phyloP scores from a whole-genome alignment of 2,797 vertebrate species.

The Carapus acus region DNA sequence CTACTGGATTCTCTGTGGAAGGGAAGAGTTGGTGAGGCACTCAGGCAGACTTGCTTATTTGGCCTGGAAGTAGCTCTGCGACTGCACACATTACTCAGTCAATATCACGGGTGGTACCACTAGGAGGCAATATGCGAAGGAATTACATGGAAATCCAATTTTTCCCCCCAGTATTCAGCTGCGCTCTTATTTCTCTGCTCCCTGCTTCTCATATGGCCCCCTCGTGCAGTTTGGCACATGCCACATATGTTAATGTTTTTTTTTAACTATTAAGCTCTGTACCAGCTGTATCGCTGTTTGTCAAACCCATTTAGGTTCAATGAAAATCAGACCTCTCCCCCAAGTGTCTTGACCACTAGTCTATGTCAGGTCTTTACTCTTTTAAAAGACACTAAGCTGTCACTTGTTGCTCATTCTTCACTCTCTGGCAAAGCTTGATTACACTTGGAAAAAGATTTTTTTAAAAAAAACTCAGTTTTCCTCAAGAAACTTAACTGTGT shows the following conservation, averaged over 20 bases:
- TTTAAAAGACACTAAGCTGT: slow-evolving; percentile 30
- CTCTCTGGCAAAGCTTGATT: slow-evolving; percentile 9
- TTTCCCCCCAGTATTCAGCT: slow-evolving; percentile 1
- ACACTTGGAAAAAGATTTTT: slow-evolving; percentile 2
- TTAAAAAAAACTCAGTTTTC: no score
- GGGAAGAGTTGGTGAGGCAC: slow-evolving; percentile 24
- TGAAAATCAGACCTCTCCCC: slow-evolving; percentile 31
- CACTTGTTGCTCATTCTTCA: slow-evolving; percentile 16
- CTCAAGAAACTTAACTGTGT: not conserved
- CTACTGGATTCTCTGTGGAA: slow-evolving; percentile 47
- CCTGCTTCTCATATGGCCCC: slow-evolving; percentile 18
- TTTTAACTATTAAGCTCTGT: slow-evolving; percentile 30
- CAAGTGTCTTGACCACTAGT: slow-evolving; percentile 24
- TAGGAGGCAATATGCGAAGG: slow-evolving; percentile 32
- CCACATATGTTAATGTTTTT: slow-evolving; percentile 24
- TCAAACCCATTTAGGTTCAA: slow-evolving; percentile 42
- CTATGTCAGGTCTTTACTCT: slow-evolving; percentile 18
- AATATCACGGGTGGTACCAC: slow-evolving; percentile 11
- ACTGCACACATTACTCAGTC: slow-evolving; percentile 12
- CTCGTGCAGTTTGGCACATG: slow-evolving; percentile 27
- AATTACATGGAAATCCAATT: slow-evolving; percentile 1
- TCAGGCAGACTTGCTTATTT: slow-evolving; percentile 27
- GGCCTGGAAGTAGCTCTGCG: slow-evolving; percentile 20
- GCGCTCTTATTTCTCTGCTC: not conserved
- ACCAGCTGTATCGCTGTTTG: slow-evolving; percentile 41